These are phyloP conservation scores for Hyaena hyaena DNA, from an alignment of 2,113 vertebrate genomes.

Conservation along the genomic window DNA sequence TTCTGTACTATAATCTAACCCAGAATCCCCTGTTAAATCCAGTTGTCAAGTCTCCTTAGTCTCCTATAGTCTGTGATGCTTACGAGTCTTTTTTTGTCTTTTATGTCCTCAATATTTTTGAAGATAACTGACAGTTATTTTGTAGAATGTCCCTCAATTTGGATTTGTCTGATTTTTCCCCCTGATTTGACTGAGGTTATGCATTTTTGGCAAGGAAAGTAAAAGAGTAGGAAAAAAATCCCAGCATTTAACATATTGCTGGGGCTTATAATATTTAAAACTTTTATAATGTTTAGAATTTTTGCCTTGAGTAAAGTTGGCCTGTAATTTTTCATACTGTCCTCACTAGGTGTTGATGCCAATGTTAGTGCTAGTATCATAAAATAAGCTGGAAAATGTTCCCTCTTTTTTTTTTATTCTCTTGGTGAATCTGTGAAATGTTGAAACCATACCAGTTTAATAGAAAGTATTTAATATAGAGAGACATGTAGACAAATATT, in stretches of 20 bases:
- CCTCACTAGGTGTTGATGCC: background rate
- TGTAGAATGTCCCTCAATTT: background rate
- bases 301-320: constrained; percentile 24
- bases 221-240: too few species aligned
- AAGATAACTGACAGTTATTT: background rate
- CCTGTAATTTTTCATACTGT: background rate
- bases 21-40: background rate
- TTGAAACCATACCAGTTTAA: background rate
- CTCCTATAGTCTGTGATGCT: background rate
- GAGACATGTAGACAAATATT: background rate
- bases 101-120: background rate
- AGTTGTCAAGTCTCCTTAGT: background rate
- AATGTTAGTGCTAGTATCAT: background rate
- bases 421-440: background rate
- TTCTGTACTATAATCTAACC: background rate
- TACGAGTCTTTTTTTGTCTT: background rate
- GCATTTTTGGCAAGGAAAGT: background rate
- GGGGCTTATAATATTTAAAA: background rate
- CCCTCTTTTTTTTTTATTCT: background rate
- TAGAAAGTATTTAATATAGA: background rate
- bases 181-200: background rate
- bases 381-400: constrained; percentile 18
- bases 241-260: background rate
- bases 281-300: background rate
- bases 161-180: background rate